Base-by-base conservation (phyloP, 2,888 invertebrate genomes). In the Lithophane semibrunnea region DNA sequence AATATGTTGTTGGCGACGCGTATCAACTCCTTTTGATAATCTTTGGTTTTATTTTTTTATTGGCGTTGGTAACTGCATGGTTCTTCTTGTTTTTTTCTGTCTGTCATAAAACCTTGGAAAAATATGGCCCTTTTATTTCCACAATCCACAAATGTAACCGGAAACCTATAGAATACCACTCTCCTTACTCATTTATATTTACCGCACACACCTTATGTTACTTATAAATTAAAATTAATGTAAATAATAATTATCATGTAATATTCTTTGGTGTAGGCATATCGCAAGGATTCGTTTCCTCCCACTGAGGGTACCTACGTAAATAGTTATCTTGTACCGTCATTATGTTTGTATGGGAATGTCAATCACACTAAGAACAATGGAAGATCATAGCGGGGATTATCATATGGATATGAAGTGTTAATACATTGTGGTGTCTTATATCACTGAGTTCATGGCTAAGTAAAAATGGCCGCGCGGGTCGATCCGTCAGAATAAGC, bases 281-380 rank as follows among this genome's bases (percentile, higher is more conserved):
- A 70, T 56, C 10, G 42, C 85, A 88, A 83, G 87, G 87, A 87
- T 87, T 65, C 56, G 21, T 81, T 52, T 64, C 79, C 78, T 74
- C 87, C 89, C 83, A 88, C 87, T 64, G 47, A 54, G 58, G 69
- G 49, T 65, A 81, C 77, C 82, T 87, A 84, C 87, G 70, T 85
- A 80, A 79, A 84, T 88, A 71, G 44, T 73, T 81, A 85, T 79
- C 80, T 67, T 10, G 65, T 42, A 77, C 24, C 82, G 86, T 84
- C 84, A 88, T 84, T 69, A 72, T 54, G 49, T 73, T 74, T 88
- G 79, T 80, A 85, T 79, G 76, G 77, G 73, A 84, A 87, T 87
- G 89, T 87, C 88, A 84, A 87, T 87, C 75, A 81, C 9, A 18
- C 58, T 37, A n/a, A 77, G 78, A 81, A 88, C 89, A 88, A 88